Evolutionary conservation across 2,113 vertebrate genomes (phyloP).

Genomic region (Rousettus leschenaultii): DNA sequence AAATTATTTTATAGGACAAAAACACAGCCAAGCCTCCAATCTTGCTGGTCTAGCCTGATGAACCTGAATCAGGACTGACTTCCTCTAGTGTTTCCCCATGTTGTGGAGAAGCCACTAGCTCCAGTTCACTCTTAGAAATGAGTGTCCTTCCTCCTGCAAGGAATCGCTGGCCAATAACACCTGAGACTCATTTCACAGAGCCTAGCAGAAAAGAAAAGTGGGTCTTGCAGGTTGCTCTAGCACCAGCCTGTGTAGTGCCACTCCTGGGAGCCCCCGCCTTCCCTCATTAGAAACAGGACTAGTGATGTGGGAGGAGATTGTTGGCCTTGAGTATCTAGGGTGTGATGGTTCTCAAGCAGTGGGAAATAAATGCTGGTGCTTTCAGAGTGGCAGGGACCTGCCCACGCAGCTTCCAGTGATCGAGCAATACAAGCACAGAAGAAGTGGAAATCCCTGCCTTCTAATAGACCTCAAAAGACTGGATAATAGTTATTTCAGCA

Average conservation of each 20-base stretch:
- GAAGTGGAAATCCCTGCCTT: neutral
- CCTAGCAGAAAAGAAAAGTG: neutral
- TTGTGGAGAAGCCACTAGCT: neutral
- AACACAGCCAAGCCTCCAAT: neutral
- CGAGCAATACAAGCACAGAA: neutral
- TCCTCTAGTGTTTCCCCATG: neutral
- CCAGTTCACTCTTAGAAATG: neutral
- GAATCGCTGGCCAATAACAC: neutral
- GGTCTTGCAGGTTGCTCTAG: neutral
- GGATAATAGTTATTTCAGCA: neutral
- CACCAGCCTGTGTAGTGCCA: neutral
- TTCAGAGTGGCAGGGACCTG: neutral
- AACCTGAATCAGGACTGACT: neutral
- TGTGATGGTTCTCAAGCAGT: neutral
- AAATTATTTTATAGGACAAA: neutral
- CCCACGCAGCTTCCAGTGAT: neutral
- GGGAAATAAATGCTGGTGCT: neutral
- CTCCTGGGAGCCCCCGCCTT: too few relatives aligned
- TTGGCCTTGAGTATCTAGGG: neutral
- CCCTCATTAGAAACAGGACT: neutral
- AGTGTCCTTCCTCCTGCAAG: neutral
- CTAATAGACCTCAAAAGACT: neutral
- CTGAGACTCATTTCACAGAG: neutral
- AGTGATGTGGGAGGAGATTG: neutral
- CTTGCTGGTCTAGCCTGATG: neutral